Percentiles rank a stretch among this genome's conserved stretches.
These are phyloP conservation scores for Tapirus indicus DNA, from an alignment of 2,797 vertebrate genomes.

Conservation along the genomic window DNA sequence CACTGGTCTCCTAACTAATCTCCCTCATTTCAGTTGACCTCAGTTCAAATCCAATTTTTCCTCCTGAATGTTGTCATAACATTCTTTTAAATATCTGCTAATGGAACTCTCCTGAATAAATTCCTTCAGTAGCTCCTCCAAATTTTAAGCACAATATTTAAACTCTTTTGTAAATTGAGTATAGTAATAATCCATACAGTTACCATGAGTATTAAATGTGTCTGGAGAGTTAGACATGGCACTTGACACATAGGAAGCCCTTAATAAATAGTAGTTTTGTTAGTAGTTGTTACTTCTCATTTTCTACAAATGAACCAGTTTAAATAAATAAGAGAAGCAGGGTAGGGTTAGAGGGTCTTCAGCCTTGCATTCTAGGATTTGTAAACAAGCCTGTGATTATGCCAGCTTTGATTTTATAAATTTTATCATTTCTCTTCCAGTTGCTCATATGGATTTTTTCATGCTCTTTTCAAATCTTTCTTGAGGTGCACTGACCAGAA, in stretches of 20 bases:
- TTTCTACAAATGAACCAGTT: conserved; percentile 44
- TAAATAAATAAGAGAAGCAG: background rate
- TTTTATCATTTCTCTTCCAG: background rate
- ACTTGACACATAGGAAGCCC: background rate
- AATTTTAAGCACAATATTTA: conserved; percentile 40
- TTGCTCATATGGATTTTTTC: background rate
- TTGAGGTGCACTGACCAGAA: background rate
- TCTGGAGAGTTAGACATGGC: background rate
- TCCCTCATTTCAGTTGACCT: background rate
- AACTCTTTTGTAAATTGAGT: conserved; percentile 4
- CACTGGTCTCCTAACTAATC: background rate
- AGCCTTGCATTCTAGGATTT: background rate
- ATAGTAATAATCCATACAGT: background rate
- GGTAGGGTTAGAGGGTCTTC: background rate
- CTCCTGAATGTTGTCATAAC: background rate
- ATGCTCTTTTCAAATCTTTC: background rate
- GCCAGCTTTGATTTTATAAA: background rate
- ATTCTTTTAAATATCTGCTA: background rate
- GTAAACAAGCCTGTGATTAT: background rate
- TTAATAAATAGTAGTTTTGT: background rate
- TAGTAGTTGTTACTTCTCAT: background rate
- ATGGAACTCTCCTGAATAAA: background rate
- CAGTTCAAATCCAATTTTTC: background rate
- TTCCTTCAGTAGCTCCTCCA: background rate
- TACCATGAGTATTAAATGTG: background rate